These are phyloP conservation scores for Arenaria interpres DNA, from an alignment of 2,113 vertebrate genomes.

Conservation along the genomic window DNA sequence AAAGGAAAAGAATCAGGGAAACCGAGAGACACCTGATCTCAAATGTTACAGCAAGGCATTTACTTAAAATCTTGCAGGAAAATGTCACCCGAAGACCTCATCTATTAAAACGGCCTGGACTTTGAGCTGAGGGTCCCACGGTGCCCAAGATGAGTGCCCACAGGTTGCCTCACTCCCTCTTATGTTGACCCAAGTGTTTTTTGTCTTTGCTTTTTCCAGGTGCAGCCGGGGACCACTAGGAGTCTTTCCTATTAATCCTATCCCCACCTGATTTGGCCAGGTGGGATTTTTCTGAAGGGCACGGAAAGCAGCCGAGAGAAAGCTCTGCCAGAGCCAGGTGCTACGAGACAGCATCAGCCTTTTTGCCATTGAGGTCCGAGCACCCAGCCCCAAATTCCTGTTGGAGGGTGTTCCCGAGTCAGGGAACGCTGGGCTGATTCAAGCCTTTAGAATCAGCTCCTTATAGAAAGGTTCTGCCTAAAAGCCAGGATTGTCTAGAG, in stretches of 20 bases:
- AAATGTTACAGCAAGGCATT: constrained; percentile 74
- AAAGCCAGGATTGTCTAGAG: neutral
- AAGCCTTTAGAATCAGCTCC: neutral
- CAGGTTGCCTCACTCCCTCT: neutral
- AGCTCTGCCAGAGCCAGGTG: neutral
- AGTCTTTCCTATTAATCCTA: neutral
- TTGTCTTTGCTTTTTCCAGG: neutral
- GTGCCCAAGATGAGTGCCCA: neutral
- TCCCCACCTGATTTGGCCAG: neutral
- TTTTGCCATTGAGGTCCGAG: neutral
- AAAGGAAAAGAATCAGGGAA: constrained; percentile 32
- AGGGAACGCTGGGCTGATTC: neutral
- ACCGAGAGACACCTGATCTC: constrained; percentile 3
- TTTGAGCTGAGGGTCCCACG: neutral
- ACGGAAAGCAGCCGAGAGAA: neutral
- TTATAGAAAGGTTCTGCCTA: neutral
- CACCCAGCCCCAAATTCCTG: neutral
- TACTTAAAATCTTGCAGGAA: constrained; percentile 66
- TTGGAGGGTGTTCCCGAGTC: neutral
- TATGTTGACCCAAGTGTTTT: neutral
- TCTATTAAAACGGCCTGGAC: neutral
- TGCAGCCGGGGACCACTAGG: neutral
- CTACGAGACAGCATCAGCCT: neutral
- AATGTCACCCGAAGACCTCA: constrained; percentile 58
- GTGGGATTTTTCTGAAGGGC: neutral